These are phyloP conservation scores for Limnephilus lunatus DNA, from an alignment of 2,888 invertebrate genomes.

Conservation along the genomic window DNA sequence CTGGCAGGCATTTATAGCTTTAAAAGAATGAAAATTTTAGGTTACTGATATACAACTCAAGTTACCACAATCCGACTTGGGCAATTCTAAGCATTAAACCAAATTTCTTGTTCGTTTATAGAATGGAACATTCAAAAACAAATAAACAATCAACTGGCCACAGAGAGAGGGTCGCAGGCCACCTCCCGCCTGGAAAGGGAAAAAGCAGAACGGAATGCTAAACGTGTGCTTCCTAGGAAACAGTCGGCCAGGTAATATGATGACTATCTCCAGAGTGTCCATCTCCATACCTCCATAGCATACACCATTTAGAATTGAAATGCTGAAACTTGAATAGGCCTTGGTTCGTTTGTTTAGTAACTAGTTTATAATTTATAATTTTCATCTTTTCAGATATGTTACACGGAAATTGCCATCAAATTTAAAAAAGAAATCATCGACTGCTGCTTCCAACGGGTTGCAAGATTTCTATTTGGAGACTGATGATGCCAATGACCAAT, in stretches of 20 bases:
- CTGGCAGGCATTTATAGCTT: too few relatives aligned
- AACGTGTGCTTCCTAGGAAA: not conserved
- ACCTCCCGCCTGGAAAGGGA: conserved; percentile 29
- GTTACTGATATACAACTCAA: too few relatives aligned
- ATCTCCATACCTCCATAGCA: too few relatives aligned
- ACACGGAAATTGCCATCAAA: conserved; percentile 25
- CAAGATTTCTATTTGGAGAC: conserved; percentile 50
- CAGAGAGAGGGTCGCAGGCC: conserved; percentile 49
- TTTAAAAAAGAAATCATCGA: conserved; percentile 23
- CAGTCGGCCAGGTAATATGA: conserved; percentile 6
- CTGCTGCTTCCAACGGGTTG: conserved; percentile 13
- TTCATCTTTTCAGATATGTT: conserved; percentile 22
- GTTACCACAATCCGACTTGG: too few relatives aligned
- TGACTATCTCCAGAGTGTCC: not conserved
- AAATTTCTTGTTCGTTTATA: not conserved
- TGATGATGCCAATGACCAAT: conserved; percentile 44
- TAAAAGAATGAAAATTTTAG: too few relatives aligned
- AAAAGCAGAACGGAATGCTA: conserved; percentile 24
- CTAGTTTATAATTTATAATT: not conserved
- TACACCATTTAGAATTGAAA: not conserved
- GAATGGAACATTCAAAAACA: conserved; percentile 56
- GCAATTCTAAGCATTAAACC: not conserved
- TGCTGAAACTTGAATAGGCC: too few relatives aligned
- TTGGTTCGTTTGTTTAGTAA: not conserved
- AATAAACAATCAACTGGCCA: conserved; percentile 23